These are phyloP conservation scores for Ctenochaetus hawaiiensis DNA, from an alignment of 2,797 vertebrate species.

Conservation along the genomic window DNA sequence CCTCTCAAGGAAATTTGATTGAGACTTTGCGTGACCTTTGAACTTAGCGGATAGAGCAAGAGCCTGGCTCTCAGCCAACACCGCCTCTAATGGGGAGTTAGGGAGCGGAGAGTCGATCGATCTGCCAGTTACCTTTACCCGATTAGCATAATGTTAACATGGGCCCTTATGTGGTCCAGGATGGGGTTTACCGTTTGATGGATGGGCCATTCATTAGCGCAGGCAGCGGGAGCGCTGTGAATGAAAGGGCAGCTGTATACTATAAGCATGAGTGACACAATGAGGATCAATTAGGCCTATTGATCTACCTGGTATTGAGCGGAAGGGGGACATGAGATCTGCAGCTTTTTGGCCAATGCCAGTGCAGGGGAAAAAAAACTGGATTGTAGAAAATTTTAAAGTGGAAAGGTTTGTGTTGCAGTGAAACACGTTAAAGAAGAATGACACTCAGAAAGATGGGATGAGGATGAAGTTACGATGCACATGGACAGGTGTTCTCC, in stretches of 20 bases:
- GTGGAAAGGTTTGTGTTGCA: not conserved
- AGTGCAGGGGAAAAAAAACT: conserved; percentile 24
- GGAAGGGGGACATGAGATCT: conserved; percentile 59
- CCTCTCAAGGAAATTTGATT: conserved; percentile 71
- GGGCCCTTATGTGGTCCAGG: conserved; percentile 58
- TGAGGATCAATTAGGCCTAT: conserved; percentile 84
- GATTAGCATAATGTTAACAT: conserved; percentile 85
- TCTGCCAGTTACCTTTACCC: conserved; percentile 72
- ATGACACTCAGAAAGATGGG: conserved; percentile 26
- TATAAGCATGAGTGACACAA: conserved; percentile 81
- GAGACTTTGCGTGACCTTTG: conserved; percentile 74
- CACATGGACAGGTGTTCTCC: conserved; percentile 43
- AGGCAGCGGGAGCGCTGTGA: conserved; percentile 67
- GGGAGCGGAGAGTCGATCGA: conserved; percentile 66
- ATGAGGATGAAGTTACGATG: conserved; percentile 39
- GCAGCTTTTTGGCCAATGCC: conserved; percentile 37
- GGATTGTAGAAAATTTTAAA: conserved; percentile 35
- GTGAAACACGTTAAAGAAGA: conserved; percentile 41
- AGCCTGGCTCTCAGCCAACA: conserved; percentile 56
- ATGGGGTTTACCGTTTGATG: conserved; percentile 76
- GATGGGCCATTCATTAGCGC: conserved; percentile 78
- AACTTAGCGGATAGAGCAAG: conserved; percentile 54
- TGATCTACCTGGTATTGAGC: conserved; percentile 82
- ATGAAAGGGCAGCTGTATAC: conserved; percentile 75
- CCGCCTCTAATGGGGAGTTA: conserved; percentile 57